Evolutionary conservation across 2,113 vertebrate genomes (phyloP).

Genomic region (Gymnorhina tibicen): DNA sequence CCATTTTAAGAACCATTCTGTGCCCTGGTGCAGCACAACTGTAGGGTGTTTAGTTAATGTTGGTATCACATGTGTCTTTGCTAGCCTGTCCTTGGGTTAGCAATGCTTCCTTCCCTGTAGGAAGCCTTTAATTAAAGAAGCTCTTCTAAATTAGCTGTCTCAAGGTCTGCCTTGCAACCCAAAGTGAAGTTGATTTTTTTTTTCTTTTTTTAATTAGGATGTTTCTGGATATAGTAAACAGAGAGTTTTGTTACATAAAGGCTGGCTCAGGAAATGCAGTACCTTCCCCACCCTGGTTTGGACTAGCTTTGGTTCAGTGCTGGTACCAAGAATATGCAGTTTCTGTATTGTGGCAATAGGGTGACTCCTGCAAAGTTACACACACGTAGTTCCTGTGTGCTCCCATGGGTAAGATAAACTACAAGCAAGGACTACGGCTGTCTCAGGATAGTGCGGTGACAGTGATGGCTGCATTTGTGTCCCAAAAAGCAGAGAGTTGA

Average conservation of each 20-base stretch:
- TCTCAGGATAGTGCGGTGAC: background rate
- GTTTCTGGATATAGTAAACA: background rate
- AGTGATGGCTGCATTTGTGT: background rate
- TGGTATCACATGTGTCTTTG: background rate
- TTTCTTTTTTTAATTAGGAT: background rate
- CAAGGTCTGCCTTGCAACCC: background rate
- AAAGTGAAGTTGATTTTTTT: background rate
- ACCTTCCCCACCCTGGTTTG: background rate
- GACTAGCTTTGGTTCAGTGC: background rate
- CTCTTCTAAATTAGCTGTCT: background rate
- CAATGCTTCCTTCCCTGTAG: background rate
- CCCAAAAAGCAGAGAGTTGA: background rate
- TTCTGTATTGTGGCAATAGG: background rate
- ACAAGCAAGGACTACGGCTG: background rate
- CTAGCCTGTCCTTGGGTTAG: background rate
- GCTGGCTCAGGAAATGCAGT: background rate
- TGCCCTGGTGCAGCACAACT: background rate
- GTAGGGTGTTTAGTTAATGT: background rate
- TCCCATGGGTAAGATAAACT: accelerated
- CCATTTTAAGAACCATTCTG: background rate
- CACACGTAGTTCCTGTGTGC: background rate
- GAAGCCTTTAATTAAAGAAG: background rate
- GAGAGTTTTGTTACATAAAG: background rate
- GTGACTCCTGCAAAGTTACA: background rate
- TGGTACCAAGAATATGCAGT: background rate